Evolutionary conservation across 1,140 invertebrate species (phyloP).

Genomic region (Megalopta genalis): DNA sequence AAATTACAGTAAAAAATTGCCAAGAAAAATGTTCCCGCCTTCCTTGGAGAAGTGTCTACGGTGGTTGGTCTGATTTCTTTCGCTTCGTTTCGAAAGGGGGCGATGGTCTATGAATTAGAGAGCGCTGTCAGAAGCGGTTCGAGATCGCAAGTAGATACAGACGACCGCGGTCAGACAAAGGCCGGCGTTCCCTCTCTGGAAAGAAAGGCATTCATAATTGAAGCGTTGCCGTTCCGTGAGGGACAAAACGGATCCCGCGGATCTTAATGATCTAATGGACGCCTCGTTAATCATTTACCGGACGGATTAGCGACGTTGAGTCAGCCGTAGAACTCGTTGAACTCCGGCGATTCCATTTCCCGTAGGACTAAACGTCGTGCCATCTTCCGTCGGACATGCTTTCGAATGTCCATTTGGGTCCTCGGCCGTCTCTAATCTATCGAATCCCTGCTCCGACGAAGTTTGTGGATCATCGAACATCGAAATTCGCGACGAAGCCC

Average conservation of each 20-base stretch:
- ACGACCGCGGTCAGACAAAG: background rate
- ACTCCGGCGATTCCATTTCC: constrained; percentile 15
- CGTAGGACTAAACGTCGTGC: constrained; percentile 7
- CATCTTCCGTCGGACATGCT: constrained; percentile 30
- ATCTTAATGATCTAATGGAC: constrained; percentile 34
- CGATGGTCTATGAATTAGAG: too few relatives aligned
- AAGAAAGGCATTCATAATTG: constrained; percentile 15
- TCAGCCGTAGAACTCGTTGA: constrained; percentile 14
- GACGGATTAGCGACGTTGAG: constrained; percentile 24
- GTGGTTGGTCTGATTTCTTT: background rate
- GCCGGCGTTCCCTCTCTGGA: background rate
- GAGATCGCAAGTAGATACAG: background rate
- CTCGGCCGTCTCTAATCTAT: background rate
- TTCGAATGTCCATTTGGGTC: constrained; percentile 31
- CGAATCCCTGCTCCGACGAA: background rate
- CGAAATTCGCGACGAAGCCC: too few relatives aligned
- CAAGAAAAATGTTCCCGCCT: background rate
- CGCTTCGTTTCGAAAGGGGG: too few relatives aligned
- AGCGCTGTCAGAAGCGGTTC: background rate
- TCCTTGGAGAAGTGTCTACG: too few relatives aligned
- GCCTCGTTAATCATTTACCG: constrained; percentile 36
- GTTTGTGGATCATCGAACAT: too few relatives aligned
- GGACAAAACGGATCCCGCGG: background rate
- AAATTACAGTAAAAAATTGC: too few relatives aligned
- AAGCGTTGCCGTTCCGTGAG: background rate